Percentiles rank a stretch among this genome's conserved stretches.
These are phyloP conservation scores for Dipus sagitta DNA, from an alignment of 2,797 vertebrate genomes.

Conservation along the genomic window DNA sequence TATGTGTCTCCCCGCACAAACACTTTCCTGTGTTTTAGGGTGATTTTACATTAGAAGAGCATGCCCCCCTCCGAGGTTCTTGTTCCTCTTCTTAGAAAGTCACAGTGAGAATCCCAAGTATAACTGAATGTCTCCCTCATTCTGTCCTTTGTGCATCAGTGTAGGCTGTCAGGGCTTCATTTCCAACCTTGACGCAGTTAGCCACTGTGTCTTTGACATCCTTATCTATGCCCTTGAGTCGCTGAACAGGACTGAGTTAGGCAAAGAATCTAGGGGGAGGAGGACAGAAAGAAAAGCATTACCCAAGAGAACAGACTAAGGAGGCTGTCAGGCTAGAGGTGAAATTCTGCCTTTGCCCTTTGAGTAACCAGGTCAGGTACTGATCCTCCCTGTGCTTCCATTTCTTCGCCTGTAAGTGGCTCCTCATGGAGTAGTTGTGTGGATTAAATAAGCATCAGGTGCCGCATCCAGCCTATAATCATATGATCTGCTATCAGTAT, in stretches of 20 bases:
- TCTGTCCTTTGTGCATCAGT: not conserved
- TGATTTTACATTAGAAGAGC: not conserved
- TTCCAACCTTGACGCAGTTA: not conserved
- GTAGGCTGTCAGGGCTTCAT: not conserved
- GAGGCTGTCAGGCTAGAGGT: not conserved
- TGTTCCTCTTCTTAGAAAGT: not conserved
- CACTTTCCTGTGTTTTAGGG: not conserved
- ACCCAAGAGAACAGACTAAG: not conserved
- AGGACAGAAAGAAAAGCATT: not conserved
- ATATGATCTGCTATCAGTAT: not conserved
- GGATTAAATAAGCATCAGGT: not conserved
- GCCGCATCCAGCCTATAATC: not conserved
- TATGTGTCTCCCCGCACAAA: not conserved
- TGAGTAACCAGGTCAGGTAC: not conserved
- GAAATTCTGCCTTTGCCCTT: not conserved
- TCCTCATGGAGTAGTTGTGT: not conserved
- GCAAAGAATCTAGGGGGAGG: not conserved
- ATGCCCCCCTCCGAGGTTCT: not conserved
- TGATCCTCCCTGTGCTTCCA: not conserved
- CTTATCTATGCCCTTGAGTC: not conserved
- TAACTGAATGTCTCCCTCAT: not conserved
- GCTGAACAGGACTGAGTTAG: not conserved
- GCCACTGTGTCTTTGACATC: not conserved
- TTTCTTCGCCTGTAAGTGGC: not conserved
- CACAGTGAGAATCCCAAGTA: not conserved